These are phyloP conservation scores for Andricus quercusramuli DNA, from an alignment of 2,888 invertebrate genomes.

Conservation along the genomic window DNA sequence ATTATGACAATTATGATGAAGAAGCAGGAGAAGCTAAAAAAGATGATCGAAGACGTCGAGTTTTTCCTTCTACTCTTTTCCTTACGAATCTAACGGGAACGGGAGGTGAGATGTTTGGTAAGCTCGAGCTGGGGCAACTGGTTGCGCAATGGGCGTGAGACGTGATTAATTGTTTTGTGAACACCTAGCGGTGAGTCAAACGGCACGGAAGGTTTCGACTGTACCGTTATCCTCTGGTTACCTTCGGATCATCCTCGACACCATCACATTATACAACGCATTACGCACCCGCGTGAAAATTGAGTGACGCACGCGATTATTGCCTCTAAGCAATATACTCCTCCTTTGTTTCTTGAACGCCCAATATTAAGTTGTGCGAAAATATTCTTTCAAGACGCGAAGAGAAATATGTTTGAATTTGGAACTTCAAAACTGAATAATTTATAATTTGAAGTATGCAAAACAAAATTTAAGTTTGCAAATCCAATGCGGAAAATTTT, in stretches of 20 bases:
- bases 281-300: conserved; percentile 46
- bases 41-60: conserved; percentile 48
- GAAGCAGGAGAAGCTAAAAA: not conserved
- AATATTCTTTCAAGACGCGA: not conserved
- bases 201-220: conserved; percentile 51
- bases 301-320: conserved; percentile 32
- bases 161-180: conserved; percentile 62
- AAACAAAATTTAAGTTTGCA: too few species aligned
- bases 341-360: not conserved
- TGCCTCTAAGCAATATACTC: not conserved
- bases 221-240: conserved; percentile 55
- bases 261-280: conserved; percentile 51
- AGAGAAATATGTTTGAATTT: not conserved
- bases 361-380: not conserved
- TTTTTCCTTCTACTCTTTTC: conserved; percentile 57
- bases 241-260: conserved; percentile 55
- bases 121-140: conserved; percentile 48
- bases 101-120: conserved; percentile 52
- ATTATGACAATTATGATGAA: not conserved
- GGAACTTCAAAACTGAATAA: not conserved
- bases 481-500: too few species aligned
- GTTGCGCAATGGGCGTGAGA: conserved; percentile 53
- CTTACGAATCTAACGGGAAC: conserved; percentile 59
- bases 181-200: conserved; percentile 50
- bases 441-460: too few species aligned